phyloP scores from a whole-genome alignment of 1,140 invertebrate species.

The Ceratitis capitata region DNA sequence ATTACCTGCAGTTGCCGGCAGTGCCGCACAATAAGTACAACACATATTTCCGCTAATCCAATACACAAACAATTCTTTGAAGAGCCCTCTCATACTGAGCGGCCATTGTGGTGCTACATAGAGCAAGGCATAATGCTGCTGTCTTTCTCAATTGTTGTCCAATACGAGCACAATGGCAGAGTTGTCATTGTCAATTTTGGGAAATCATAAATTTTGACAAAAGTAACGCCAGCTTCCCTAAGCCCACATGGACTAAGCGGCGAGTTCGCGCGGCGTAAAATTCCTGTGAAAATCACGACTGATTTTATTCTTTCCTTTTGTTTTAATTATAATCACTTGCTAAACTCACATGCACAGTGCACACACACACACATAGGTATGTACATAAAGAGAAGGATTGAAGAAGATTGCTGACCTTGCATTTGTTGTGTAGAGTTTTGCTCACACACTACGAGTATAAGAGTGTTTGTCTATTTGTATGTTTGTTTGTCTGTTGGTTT shows the following conservation, averaged over 20 bases:
- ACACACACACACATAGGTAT: not conserved
- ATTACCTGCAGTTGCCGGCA: not conserved
- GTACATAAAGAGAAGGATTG: not conserved
- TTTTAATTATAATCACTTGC: slow-evolving; percentile 7
- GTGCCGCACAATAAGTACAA: not conserved
- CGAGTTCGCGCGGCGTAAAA: not conserved
- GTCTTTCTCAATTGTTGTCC: not conserved
- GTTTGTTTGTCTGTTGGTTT: too few relatives aligned
- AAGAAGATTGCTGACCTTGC: not conserved
- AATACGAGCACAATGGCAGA: not conserved
- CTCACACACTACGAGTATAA: too few relatives aligned
- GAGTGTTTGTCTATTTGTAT: too few relatives aligned
- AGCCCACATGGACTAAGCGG: not conserved
- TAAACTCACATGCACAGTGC: not conserved
- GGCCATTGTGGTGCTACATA: not conserved
- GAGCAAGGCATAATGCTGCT: not conserved
- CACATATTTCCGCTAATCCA: not conserved
- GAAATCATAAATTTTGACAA: not conserved
- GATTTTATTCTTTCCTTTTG: not conserved
- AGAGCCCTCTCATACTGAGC: not conserved
- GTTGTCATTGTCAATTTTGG: not conserved
- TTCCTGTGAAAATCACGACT: not conserved
- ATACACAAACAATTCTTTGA: slow-evolving; percentile 22
- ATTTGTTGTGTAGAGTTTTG: too few relatives aligned
- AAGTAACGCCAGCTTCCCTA: not conserved